phyloP scores from a whole-genome alignment of 2,113 vertebrate species.

The Bubalus kerabau region DNA sequence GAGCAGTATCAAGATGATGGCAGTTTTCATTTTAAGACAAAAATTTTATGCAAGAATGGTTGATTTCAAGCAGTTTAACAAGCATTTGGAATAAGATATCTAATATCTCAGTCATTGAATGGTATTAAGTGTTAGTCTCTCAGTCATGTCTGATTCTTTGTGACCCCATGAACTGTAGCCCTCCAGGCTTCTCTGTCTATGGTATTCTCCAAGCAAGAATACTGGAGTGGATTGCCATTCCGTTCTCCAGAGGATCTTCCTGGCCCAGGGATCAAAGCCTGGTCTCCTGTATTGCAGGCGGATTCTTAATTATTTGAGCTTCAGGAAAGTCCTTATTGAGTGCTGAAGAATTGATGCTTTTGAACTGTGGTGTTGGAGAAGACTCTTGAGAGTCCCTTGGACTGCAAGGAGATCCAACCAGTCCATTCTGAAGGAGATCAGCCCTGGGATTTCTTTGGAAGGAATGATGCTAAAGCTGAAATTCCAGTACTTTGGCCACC shows the following conservation, averaged over 20 bases:
- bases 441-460: too few species aligned
- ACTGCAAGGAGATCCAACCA: too few species aligned
- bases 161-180: background rate
- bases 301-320: too few species aligned
- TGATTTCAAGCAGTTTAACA: background rate
- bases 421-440: too few species aligned
- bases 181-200: background rate
- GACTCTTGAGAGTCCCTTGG: too few species aligned
- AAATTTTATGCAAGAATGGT: background rate
- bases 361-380: too few species aligned
- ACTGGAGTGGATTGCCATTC: background rate
- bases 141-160: background rate
- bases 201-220: background rate
- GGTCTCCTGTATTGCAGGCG: background rate
- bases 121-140: background rate
- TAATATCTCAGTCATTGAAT: constrained; percentile 6
- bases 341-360: too few species aligned
- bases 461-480: too few species aligned
- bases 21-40: background rate
- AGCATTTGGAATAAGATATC: background rate
- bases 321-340: too few species aligned
- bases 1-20: background rate
- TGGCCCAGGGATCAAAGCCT: background rate
- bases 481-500: too few species aligned
- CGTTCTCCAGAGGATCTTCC: background rate